A percentile compares a stretch with the other conserved stretches of the same genome.
phyloP scores from a whole-genome alignment of 2,888 invertebrate species.

The Amblyteles armatorius region DNA sequence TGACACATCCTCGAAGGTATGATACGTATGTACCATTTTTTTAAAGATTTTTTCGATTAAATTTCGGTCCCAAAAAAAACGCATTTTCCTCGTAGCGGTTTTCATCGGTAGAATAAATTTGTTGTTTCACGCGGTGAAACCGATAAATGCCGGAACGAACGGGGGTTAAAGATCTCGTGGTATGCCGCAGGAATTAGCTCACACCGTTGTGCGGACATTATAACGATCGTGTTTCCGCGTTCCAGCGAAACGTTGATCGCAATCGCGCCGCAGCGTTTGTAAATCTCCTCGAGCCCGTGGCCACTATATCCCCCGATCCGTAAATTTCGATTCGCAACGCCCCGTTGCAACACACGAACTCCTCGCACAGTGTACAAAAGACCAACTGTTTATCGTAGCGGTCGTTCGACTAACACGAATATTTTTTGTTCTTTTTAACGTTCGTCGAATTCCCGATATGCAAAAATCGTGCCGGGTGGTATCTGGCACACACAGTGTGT shows the following conservation, averaged over 20 bases:
- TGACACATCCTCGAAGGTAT: too few relatives aligned
- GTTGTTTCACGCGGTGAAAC: not conserved
- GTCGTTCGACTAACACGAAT: slow-evolving; percentile 48
- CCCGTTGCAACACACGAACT: slow-evolving; percentile 8
- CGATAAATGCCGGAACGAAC: slow-evolving; percentile 2
- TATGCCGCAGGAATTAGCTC: slow-evolving; percentile 25
- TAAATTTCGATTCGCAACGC: slow-evolving; percentile 55
- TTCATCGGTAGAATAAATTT: not conserved
- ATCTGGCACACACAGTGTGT: not conserved
- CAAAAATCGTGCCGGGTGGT: slow-evolving; percentile 10
- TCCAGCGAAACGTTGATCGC: slow-evolving; percentile 53
- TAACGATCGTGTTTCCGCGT: slow-evolving; percentile 46
- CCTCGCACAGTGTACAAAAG: not conserved
- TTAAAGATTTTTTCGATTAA: not conserved
- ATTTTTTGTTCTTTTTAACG: slow-evolving; percentile 29
- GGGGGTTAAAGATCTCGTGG: slow-evolving; percentile 13
- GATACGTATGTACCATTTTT: too few relatives aligned
- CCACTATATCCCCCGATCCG: slow-evolving; percentile 49
- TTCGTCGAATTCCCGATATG: slow-evolving; percentile 56
- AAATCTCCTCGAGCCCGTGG: slow-evolving; percentile 16
- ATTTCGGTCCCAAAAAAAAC: not conserved
- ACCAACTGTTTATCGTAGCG: slow-evolving; percentile 25
- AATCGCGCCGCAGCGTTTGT: slow-evolving; percentile 48
- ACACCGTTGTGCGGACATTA: slow-evolving; percentile 32
- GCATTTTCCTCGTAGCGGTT: not conserved